These are phyloP conservation scores for Drosophila leonis DNA, from an alignment of 2,888 invertebrate genomes.

Conservation along the genomic window DNA sequence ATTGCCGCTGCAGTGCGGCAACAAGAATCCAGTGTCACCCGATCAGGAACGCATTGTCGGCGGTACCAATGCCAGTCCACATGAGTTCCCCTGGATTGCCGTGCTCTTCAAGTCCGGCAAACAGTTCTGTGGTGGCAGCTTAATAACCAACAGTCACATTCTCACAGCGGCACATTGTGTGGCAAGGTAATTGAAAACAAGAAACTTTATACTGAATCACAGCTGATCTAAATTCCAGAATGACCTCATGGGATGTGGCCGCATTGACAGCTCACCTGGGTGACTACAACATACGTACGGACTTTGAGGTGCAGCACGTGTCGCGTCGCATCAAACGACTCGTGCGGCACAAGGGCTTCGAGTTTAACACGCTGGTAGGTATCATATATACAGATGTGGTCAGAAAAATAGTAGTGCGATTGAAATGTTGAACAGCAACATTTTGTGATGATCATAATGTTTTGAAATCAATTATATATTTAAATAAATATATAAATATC, in stretches of 20 bases:
- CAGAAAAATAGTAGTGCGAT: too few species aligned
- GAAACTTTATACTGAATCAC: not conserved
- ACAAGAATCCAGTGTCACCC: conserved; percentile 90
- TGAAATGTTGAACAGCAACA: too few species aligned
- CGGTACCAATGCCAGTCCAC: conserved; percentile 91
- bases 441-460: too few species aligned
- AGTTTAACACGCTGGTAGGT: conserved; percentile 91
- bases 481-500: too few species aligned
- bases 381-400: not conserved
- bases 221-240: conserved; percentile 86
- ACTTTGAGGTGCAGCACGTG: conserved; percentile 90
- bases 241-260: conserved; percentile 95
- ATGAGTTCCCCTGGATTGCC: conserved; percentile 95
- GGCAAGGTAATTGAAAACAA: conserved; percentile 89
- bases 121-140: conserved; percentile 95
- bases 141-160: conserved; percentile 92
- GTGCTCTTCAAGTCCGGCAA: conserved; percentile 93
- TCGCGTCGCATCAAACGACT: conserved; percentile 93
- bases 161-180: conserved; percentile 95
- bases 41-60: conserved; percentile 95
- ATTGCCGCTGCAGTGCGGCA: conserved; percentile 87
- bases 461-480: too few species aligned
- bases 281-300: conserved; percentile 92
- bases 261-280: conserved; percentile 92
- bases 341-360: conserved; percentile 94